Conservation (phyloP, 2,888 invertebrate genomes). For the Scaptomyza flava region DNA sequence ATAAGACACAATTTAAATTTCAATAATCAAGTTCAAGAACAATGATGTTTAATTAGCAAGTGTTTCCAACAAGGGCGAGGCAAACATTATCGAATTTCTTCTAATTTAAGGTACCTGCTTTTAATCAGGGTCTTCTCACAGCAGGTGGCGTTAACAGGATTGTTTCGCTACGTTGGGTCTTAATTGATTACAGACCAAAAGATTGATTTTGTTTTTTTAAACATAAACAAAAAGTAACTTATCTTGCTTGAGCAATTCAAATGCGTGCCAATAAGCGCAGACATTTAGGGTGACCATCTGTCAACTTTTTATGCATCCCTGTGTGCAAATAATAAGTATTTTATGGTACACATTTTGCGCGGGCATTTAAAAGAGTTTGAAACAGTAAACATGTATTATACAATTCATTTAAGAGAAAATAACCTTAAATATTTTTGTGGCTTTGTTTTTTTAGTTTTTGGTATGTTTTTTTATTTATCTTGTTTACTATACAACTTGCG, state of each 20-base stretch:
- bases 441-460: slow-evolving; percentile 6
- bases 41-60: slow-evolving; percentile 2
- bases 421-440: neutral
- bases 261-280: slow-evolving; percentile 12
- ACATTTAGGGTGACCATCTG: slow-evolving; percentile 32
- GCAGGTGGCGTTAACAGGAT: slow-evolving; percentile 27
- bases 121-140: slow-evolving; percentile 33
- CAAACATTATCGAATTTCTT: slow-evolving; percentile 2
- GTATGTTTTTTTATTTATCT: slow-evolving; percentile 58
- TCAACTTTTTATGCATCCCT: slow-evolving; percentile 7
- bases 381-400: no score
- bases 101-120: neutral
- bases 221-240: neutral
- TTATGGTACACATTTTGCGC: neutral
- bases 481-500: slow-evolving; percentile 53
- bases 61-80: neutral
- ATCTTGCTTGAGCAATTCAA: slow-evolving; percentile 2
- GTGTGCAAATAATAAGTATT: neutral
- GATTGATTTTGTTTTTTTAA: slow-evolving; percentile 24
- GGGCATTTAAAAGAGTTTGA: neutral
- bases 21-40: slow-evolving; percentile 40
- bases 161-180: slow-evolving; percentile 24
- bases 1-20: neutral
- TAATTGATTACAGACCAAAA: slow-evolving; percentile 23
- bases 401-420: neutral